Evolutionary conservation across 2,113 vertebrate species (phyloP), one percentile per base, ranked within the genome.

Genomic region (Orientallactaga bullata): DNA sequence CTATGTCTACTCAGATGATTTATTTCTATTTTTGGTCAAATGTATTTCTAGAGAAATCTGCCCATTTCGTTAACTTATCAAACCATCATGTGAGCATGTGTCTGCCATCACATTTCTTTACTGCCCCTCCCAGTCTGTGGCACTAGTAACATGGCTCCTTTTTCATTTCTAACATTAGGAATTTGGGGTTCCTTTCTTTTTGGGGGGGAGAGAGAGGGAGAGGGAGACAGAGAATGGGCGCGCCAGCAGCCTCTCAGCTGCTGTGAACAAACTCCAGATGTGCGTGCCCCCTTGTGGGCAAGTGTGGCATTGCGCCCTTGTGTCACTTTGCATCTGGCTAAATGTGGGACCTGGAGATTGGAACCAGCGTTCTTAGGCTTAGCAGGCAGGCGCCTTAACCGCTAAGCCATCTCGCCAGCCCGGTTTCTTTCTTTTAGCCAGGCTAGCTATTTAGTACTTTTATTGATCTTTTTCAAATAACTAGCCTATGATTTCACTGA

Each of bases 401-500:
- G n/a, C n/a, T n/a, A n/a, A n/a, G n/a, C n/a, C n/a, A n/a, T n/a
- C n/a, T n/a, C n/a, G n/a, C n/a, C n/a, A n/a, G n/a, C n/a, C n/a
- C n/a, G 51, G 51, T 89, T 66, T 71, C 23, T 78, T 89, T 93
- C 85, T 55, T 26, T 85, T 85, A 88, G 42, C 11, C 32, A 51
- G 35, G 8, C 18, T 81, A 80, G 23, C 66, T 55, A 26, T 58
- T 95, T 69, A 92, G 21, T 30, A 69, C 85, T 84, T 89, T 85
- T 89, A 91, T 13, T 69, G 2, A 85, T 37, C 47, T 88, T 80
- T 84, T 92, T 42, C 60, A 93, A 92, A 85, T 20, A 85, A 85
- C 7, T 61, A 88, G 3, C 1, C 55, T 87, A 35, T 58, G 37
- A 8, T 86, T 94, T 90, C 32, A 77, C 13, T 37, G 32, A 79